Evolutionary conservation across 2,797 vertebrate species (phyloP).

Genomic region (Cossypha caffra): DNA sequence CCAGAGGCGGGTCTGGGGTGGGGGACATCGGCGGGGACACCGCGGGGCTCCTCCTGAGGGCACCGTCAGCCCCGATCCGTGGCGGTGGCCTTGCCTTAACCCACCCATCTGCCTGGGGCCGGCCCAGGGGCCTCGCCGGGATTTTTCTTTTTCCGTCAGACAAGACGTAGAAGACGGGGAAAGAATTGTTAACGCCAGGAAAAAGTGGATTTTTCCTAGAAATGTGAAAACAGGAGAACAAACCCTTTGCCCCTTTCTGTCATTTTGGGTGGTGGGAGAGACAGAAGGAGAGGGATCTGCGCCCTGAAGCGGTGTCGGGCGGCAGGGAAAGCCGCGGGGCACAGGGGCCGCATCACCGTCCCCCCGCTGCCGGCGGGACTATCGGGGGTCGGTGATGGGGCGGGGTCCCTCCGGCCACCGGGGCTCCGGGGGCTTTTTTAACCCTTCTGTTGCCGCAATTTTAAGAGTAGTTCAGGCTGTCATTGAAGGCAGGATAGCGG

Average conservation of each 20-base stretch:
- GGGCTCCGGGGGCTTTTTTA: not conserved
- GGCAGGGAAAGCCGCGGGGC: not conserved
- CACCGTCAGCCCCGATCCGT: not conserved
- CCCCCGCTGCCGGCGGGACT: not conserved
- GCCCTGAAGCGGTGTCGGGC: not conserved
- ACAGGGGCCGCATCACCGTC: not conserved
- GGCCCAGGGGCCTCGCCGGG: not conserved
- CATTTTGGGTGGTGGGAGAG: not conserved
- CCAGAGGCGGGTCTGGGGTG: not conserved
- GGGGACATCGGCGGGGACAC: not conserved
- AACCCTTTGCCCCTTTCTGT: not conserved
- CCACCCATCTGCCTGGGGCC: not conserved
- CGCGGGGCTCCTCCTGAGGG: not conserved
- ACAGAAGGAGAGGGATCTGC: too few relatives aligned
- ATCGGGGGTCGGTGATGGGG: not conserved
- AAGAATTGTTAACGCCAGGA: rapidly evolving
- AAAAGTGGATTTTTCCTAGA: not conserved
- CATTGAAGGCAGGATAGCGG: not conserved
- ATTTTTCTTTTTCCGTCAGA: not conserved
- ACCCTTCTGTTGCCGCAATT: not conserved
- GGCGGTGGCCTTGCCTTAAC: not conserved
- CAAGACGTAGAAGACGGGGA: not conserved
- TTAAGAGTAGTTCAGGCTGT: not conserved
- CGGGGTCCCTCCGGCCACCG: not conserved
- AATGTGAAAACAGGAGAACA: not conserved